Conservation (phyloP, 37 sponge, comb jelly and placozoan genomes). For the Axinella damicornis region DNA sequence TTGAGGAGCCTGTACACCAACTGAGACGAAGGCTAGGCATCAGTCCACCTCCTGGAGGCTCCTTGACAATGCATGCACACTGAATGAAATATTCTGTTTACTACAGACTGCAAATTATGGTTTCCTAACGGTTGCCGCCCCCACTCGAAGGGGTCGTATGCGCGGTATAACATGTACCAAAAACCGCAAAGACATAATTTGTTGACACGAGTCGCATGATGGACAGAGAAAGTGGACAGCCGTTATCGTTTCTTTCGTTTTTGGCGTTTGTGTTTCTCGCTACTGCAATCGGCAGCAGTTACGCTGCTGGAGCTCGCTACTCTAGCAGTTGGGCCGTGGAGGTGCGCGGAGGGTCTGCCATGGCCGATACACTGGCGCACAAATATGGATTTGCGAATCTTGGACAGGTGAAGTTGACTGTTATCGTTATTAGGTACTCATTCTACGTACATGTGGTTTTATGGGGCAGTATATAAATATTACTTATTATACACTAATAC, state of each 20-base stretch:
- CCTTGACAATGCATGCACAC: too few species aligned
- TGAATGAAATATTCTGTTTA: too few species aligned
- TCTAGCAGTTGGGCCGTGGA: constrained; percentile 25
- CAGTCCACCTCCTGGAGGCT: too few species aligned
- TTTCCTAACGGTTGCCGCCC: too few species aligned
- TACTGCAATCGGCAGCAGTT: not conserved
- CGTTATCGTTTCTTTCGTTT: not conserved
- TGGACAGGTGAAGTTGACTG: constrained; percentile 52
- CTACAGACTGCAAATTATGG: too few species aligned
- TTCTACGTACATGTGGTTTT: not conserved
- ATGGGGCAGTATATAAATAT: not conserved
- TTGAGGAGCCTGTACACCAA: too few species aligned
- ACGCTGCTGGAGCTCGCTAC: constrained; percentile 5
- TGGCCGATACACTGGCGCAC: constrained; percentile 42
- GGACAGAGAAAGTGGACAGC: not conserved
- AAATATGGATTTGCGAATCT: constrained; percentile 60
- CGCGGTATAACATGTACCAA: too few species aligned
- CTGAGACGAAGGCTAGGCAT: too few species aligned
- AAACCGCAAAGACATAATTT: too few species aligned
- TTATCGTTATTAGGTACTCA: not conserved
- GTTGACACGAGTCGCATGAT: not conserved
- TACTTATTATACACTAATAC: too few species aligned
- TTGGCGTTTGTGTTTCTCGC: not conserved
- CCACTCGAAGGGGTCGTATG: too few species aligned
- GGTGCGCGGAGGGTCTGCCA: constrained; percentile 38